phyloP scores from a whole-genome alignment of 2,888 invertebrate species.

The Himalopsyche anomala region DNA sequence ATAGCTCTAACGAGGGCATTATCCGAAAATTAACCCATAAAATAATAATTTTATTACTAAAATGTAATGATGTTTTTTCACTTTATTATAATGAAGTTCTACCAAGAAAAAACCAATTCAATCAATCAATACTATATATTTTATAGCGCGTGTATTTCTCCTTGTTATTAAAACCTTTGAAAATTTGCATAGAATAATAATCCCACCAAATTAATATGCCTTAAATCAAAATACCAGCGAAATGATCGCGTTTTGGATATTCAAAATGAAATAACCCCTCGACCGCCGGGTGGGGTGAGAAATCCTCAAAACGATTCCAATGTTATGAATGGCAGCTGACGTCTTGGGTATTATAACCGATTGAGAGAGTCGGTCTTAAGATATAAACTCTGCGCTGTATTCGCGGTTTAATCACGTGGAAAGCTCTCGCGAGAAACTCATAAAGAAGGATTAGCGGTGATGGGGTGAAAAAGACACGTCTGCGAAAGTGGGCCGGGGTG shows the following conservation, averaged over 20 bases:
- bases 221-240: slow-evolving; percentile 52
- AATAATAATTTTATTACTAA: no score
- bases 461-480: slow-evolving; percentile 52
- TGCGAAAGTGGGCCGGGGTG: slow-evolving; percentile 10
- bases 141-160: no score
- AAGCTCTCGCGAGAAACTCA: slow-evolving; percentile 64
- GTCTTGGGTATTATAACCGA: slow-evolving; percentile 53
- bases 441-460: slow-evolving; percentile 64
- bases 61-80: no score
- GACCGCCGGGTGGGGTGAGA: slow-evolving; percentile 37
- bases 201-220: slow-evolving; percentile 55
- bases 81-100: no score
- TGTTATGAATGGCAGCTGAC: slow-evolving; percentile 60
- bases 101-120: no score
- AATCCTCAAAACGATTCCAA: slow-evolving; percentile 51
- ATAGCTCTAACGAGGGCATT: no score
- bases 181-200: background rate
- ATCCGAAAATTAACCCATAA: no score
- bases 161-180: no score
- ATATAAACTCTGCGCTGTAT: slow-evolving; percentile 52
- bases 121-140: no score
- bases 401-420: slow-evolving; percentile 65
- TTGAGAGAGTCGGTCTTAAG: slow-evolving; percentile 54
- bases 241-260: slow-evolving; percentile 53
- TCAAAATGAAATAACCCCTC: slow-evolving; percentile 58